These are phyloP conservation scores for Tortrix viridana DNA, from an alignment of 2,888 invertebrate genomes.

Conservation along the genomic window DNA sequence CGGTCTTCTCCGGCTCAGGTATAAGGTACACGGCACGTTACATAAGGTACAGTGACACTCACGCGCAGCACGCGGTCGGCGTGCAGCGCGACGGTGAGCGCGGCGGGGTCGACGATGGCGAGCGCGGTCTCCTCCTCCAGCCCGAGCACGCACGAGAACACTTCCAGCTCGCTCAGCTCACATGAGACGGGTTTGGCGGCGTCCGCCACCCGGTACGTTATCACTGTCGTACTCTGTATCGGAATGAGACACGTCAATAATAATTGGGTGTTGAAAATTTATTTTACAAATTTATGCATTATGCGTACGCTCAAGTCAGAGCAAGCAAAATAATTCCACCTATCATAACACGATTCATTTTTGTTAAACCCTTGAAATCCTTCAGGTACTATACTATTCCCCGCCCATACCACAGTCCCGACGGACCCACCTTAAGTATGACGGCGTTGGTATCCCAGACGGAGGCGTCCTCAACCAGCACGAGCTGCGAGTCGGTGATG, in stretches of 20 bases:
- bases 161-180: slow-evolving; percentile 94
- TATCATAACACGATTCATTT: no score
- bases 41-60: slow-evolving; percentile 37
- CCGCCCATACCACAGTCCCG: no score
- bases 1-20: no score
- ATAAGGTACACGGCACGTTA: not conserved
- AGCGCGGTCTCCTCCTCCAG: slow-evolving; percentile 96
- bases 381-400: no score
- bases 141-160: slow-evolving; percentile 96
- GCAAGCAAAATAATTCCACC: no score
- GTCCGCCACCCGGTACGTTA: slow-evolving; percentile 90
- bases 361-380: no score
- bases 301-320: no score
- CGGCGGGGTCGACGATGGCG: slow-evolving; percentile 97
- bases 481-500: slow-evolving; percentile 97
- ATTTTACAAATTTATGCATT: no score
- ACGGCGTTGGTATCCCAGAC: slow-evolving; percentile 96
- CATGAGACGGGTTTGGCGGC: slow-evolving; percentile 91
- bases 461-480: slow-evolving; percentile 95
- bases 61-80: slow-evolving; percentile 77
- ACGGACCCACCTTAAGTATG: slow-evolving; percentile 88
- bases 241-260: no score
- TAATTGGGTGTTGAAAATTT: no score
- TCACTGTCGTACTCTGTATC: slow-evolving; percentile 94
- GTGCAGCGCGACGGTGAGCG: slow-evolving; percentile 89